A percentile compares a stretch with the other conserved stretches of the same genome.
These are phyloP conservation scores for Netelia fuscicornis DNA, from an alignment of 2,888 invertebrate species.

Conservation along the genomic window DNA sequence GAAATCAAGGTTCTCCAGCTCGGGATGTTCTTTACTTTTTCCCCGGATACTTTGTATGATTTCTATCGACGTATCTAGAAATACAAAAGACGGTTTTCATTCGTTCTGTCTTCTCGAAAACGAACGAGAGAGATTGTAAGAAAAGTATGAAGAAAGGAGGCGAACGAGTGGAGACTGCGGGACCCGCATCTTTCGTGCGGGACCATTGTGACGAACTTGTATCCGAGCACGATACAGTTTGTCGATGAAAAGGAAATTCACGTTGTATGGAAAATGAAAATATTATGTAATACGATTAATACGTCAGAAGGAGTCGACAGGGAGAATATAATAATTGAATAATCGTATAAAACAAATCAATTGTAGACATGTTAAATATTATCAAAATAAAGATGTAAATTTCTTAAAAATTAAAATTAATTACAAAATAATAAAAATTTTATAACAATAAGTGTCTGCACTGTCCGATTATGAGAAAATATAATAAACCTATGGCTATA, in stretches of 20 bases:
- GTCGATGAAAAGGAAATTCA: background rate
- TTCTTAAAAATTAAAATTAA: too few relatives aligned
- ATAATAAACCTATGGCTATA: constrained; percentile 7
- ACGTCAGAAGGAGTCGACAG: background rate
- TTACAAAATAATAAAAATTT: too few relatives aligned
- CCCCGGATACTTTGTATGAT: background rate
- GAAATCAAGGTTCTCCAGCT: constrained; percentile 2
- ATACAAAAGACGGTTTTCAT: background rate
- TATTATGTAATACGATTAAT: background rate
- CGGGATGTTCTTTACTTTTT: constrained; percentile 2
- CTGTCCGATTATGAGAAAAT: constrained; percentile 9
- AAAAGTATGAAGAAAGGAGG: constrained; percentile 12
- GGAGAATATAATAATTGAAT: background rate
- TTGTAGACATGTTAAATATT: too few relatives aligned
- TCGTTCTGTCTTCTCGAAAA: background rate
- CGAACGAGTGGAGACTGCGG: constrained; percentile 40
- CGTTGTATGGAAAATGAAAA: constrained; percentile 1
- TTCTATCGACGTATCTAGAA: background rate
- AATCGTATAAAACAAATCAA: too few relatives aligned
- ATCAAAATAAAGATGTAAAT: too few relatives aligned
- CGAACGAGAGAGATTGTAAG: constrained; percentile 1
- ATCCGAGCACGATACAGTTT: background rate
- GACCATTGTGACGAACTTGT: constrained; percentile 46
- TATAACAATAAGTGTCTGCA: background rate
- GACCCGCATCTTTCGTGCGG: constrained; percentile 69